These are phyloP conservation scores for Morpho helenor DNA, from an alignment of 2,888 invertebrate genomes.

Conservation along the genomic window DNA sequence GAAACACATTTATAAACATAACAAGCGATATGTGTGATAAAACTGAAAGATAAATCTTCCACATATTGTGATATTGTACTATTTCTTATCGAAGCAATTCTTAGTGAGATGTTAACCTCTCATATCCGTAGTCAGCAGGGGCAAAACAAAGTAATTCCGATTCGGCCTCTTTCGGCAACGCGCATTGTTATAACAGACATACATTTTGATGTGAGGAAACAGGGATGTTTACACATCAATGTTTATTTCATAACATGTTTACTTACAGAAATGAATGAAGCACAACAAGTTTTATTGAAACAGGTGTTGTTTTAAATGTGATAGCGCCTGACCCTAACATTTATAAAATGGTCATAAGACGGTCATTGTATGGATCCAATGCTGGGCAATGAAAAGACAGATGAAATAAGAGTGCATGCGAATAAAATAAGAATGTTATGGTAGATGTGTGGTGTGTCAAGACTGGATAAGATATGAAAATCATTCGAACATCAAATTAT, in stretches of 20 bases:
- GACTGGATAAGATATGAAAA: no score
- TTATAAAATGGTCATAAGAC: no score
- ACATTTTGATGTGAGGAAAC: slow-evolving; percentile 65
- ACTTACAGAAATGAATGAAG: slow-evolving; percentile 32
- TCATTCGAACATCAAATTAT: no score
- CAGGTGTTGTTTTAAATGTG: background rate
- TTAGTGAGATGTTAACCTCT: slow-evolving; percentile 33
- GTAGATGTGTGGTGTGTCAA: no score
- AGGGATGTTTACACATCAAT: slow-evolving; percentile 34
- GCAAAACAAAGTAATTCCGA: slow-evolving; percentile 68
- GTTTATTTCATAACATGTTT: slow-evolving; percentile 54
- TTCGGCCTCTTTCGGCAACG: slow-evolving; percentile 45
- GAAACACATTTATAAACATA: slow-evolving; percentile 10
- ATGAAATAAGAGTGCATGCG: no score
- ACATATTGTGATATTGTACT: slow-evolving; percentile 19
- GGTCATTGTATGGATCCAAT: no score
- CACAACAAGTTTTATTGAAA: background rate
- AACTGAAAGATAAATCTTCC: slow-evolving; percentile 10
- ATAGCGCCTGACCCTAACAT: no score
- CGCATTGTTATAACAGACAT: slow-evolving; percentile 42
- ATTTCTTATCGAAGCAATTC: slow-evolving; percentile 24
- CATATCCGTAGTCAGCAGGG: slow-evolving; percentile 36
- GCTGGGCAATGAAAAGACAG: no score
- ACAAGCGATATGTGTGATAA: slow-evolving; percentile 9
- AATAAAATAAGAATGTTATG: no score